These are phyloP conservation scores for Brenthis ino DNA, from an alignment of 2,888 invertebrate genomes.

Conservation along the genomic window DNA sequence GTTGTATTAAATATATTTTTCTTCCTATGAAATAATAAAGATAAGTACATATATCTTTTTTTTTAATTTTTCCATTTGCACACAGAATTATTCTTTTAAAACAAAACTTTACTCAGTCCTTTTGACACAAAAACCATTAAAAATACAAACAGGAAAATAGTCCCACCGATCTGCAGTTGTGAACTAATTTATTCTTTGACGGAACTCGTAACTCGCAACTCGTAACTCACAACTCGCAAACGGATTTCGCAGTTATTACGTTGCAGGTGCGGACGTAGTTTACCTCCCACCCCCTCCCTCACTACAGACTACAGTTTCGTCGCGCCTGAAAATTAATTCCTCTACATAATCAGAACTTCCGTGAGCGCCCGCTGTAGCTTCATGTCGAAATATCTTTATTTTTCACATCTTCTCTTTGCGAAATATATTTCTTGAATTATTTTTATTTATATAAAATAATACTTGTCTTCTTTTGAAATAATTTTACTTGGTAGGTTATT, in stretches of 20 bases:
- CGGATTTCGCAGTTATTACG: slow-evolving; percentile 68
- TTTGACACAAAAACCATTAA: slow-evolving; percentile 28
- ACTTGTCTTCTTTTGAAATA: not conserved
- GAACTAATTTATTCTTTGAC: slow-evolving; percentile 47
- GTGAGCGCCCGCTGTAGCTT: slow-evolving; percentile 64
- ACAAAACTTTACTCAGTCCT: slow-evolving; percentile 1
- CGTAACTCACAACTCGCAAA: slow-evolving; percentile 49
- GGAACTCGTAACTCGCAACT: slow-evolving; percentile 31
- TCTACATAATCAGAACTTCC: slow-evolving; percentile 82
- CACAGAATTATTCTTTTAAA: not conserved
- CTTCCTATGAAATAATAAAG: no score
- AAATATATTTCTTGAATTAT: slow-evolving; percentile 18
- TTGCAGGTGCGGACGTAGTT: slow-evolving; percentile 75
- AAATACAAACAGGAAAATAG: slow-evolving; percentile 35
- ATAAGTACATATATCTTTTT: no score
- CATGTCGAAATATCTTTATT: slow-evolving; percentile 47
- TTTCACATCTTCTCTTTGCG: slow-evolving; percentile 16
- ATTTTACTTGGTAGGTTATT: not conserved
- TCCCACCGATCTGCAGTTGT: slow-evolving; percentile 31
- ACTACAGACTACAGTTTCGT: slow-evolving; percentile 73
- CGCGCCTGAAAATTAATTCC: slow-evolving; percentile 82
- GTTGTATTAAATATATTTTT: no score
- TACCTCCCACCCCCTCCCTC: slow-evolving; percentile 46
- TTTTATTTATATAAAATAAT: not conserved
- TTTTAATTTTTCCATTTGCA: not conserved